phyloP scores from a whole-genome alignment of 2,113 vertebrate genomes.

The Heterochromis multidens region DNA sequence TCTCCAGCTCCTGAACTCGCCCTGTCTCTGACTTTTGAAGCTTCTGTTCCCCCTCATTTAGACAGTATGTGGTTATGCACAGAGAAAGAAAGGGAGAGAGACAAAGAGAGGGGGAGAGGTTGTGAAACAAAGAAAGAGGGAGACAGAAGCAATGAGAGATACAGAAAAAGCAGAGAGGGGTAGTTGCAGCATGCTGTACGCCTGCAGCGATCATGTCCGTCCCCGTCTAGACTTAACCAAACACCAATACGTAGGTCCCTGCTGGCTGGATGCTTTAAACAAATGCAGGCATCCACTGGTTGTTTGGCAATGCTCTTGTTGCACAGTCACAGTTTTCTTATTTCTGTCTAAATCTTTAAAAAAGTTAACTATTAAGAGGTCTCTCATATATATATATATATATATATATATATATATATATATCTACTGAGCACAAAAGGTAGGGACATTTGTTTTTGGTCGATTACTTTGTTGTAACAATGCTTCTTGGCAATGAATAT shows the following conservation, averaged over 20 bases:
- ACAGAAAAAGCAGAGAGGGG: background rate
- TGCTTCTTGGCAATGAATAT: no score
- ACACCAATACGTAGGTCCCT: constrained; percentile 10
- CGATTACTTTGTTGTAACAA: no score
- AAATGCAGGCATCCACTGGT: background rate
- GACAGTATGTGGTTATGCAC: background rate
- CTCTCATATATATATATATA: no score
- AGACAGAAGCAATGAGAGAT: background rate
- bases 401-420: no score
- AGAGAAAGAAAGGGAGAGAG: background rate
- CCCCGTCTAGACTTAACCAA: constrained; percentile 31
- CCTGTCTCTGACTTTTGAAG: background rate
- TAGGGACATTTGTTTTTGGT: no score
- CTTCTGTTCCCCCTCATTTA: background rate
- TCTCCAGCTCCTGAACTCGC: background rate
- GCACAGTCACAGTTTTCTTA: background rate
- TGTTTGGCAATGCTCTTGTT: background rate
- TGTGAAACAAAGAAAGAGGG: background rate
- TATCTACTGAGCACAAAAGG: no score
- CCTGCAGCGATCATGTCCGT: constrained; percentile 32
- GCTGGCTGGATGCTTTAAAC: constrained; percentile 4
- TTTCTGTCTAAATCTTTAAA: background rate
- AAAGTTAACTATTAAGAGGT: no score
- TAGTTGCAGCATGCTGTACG: constrained; percentile 2
- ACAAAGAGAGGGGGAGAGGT: background rate